Base-by-base conservation (phyloP, 2,113 vertebrate genomes). In the Tretioscincus oriximinensis region DNA sequence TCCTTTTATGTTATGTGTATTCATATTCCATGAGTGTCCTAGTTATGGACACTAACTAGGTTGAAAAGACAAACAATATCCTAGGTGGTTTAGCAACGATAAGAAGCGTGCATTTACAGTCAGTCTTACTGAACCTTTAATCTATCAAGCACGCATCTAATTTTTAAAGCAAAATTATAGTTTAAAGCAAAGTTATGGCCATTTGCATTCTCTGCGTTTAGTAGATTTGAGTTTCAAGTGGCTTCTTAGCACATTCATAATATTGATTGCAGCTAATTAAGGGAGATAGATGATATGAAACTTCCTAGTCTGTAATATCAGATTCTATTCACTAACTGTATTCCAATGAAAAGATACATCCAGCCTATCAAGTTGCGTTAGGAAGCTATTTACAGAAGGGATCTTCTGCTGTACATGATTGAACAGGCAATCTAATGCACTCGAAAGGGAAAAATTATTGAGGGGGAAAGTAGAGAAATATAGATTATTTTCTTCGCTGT, bases 51-150 rank as follows among this genome's bases (percentile, higher is more conserved):
- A 11, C 22, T 26, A 58, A 18, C 54, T 58, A 18, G 14, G 14
- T 58, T 58, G 54, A 4, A 18, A 58, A 58, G 4, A 5, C 4
- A 18, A 58, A 18, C 14, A 58, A 14, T 18, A 28, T 0, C 64
- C 73, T 78, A 70, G 82, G 81, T 58, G 90, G 88, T 82, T 85
- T 80, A 84, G 89, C 77, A 0, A n/a, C 1, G 35, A 67, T 16
- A 16, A 4, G 60, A 83, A 35, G 7, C 35, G 73, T 45, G 68
- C 28, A 70, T 18, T 58, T 14, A 58, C 54, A 58, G 18, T 74
- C 73, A 24, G 51, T 18, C n/a, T 85, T 66, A 3, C 65, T 71
- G 1, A 7, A 60, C 2, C 41, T 2, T 76, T 21, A 26, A 51
- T 16, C 20, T 82, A 72, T 18, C 16, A 7, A 0, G 9, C 45